phyloP scores from a whole-genome alignment of 1,140 invertebrate species.

The Physella acuta region DNA sequence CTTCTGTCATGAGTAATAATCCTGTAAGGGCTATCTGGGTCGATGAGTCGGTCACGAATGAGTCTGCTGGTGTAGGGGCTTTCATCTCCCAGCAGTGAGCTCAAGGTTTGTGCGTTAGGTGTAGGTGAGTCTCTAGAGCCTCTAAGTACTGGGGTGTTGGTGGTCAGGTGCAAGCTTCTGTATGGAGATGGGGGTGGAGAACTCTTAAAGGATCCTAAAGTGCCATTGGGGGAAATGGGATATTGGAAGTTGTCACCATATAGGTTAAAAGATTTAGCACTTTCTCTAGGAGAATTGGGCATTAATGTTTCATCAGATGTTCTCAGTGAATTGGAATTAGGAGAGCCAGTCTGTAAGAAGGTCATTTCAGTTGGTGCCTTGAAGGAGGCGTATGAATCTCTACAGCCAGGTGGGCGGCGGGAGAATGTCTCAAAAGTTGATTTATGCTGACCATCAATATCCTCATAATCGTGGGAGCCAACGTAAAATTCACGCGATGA shows the following conservation, averaged over 20 bases:
- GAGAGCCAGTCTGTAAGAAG: conserved; percentile 29
- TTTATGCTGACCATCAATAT: conserved; percentile 33
- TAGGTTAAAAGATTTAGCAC: conserved; percentile 30
- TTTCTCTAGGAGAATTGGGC: conserved; percentile 32
- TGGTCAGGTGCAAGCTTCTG: conserved; percentile 26
- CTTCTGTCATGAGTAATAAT: conserved; percentile 16
- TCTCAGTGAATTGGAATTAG: conserved; percentile 29
- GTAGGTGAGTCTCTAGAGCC: conserved; percentile 29
- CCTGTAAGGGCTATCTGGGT: conserved; percentile 29
- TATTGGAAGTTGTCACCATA: conserved; percentile 24
- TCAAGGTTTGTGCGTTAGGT: conserved; percentile 12
- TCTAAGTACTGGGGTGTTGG: conserved; percentile 8
- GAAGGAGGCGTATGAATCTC: conserved; percentile 36
- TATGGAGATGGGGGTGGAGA: conserved; percentile 32
- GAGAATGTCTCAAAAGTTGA: conserved; percentile 28
- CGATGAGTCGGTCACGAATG: conserved; percentile 27
- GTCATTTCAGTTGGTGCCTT: conserved; percentile 30
- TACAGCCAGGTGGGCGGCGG: conserved; percentile 22
- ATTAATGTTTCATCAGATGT: conserved; percentile 31
- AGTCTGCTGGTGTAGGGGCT: conserved; percentile 24
- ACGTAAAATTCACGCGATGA: conserved; percentile 36
- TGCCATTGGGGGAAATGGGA: conserved; percentile 28
- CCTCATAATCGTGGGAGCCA: conserved; percentile 44
- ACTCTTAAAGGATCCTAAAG: conserved; percentile 32
- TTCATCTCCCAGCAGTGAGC: conserved; percentile 22